Percentiles rank a stretch among this genome's conserved stretches.
phyloP scores from a whole-genome alignment of 2,888 invertebrate genomes.

The Hypercompe scribonia region DNA sequence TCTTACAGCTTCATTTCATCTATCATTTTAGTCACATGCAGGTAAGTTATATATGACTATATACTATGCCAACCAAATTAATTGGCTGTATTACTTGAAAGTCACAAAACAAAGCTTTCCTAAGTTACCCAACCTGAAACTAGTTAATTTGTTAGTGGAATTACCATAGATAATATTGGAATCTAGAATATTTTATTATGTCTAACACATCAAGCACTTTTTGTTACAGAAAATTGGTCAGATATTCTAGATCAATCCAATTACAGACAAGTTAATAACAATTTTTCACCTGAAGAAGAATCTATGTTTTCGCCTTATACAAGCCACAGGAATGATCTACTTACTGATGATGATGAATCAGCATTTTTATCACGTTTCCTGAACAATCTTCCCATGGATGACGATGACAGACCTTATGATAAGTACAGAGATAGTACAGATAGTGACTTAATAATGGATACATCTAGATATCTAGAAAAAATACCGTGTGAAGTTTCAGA shows the following conservation, averaged over 20 bases:
- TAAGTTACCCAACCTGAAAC: neutral
- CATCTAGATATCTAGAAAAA: conserved; percentile 80
- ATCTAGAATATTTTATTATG: neutral
- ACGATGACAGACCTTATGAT: conserved; percentile 72
- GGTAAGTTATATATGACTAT: neutral
- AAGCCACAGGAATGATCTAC: conserved; percentile 67
- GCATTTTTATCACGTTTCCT: conserved; percentile 76
- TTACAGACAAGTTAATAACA: conserved; percentile 73
- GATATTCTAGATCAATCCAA: conserved; percentile 81
- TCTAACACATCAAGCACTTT: neutral
- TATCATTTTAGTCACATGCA: too few species aligned
- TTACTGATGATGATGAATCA: conserved; percentile 73
- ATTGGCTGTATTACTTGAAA: neutral
- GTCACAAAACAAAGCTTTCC: neutral
- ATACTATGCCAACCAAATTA: neutral
- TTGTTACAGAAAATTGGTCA: conserved; percentile 81
- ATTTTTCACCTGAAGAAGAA: conserved; percentile 79
- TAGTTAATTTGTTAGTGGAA: neutral
- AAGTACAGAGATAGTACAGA: conserved; percentile 77
- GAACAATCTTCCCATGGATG: conserved; percentile 77
- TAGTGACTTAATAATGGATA: conserved; percentile 83
- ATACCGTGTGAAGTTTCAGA: conserved; percentile 87
- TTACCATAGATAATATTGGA: neutral
- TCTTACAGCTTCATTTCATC: too few species aligned
- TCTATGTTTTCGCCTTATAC: conserved; percentile 73